Percentiles rank a stretch among this genome's conserved stretches.
Conservation (phyloP, 2,113 vertebrate species). For the Oophaga pumilio region DNA sequence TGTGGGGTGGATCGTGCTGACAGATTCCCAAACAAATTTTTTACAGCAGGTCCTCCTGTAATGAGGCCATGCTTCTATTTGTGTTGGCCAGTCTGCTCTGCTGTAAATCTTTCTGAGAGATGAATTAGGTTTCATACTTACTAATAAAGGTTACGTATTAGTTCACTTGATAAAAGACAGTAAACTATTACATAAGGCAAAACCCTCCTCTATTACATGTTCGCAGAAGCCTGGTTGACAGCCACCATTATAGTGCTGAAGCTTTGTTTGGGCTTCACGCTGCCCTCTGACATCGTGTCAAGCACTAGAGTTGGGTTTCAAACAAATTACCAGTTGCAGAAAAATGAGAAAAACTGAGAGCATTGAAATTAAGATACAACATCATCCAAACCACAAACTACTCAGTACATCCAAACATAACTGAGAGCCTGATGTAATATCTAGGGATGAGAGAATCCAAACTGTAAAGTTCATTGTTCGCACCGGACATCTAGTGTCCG, state of each 20-base stretch:
- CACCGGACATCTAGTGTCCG: too few species aligned
- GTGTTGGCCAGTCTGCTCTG: too few species aligned
- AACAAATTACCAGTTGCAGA: background rate
- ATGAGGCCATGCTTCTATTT: too few species aligned
- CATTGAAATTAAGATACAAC: background rate
- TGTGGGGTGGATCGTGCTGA: too few species aligned
- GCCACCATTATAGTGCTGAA: background rate
- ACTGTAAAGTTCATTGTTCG: too few species aligned
- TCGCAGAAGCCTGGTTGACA: background rate
- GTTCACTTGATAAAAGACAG: background rate
- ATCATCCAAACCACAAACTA: background rate
- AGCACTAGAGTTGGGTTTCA: background rate
- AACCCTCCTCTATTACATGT: background rate
- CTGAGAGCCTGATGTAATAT: too few species aligned
- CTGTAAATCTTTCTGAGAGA: too few species aligned
- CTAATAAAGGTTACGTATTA: too few species aligned
- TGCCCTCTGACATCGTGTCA: slow-evolving; percentile 12
- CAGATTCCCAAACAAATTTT: too few species aligned
- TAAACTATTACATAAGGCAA: background rate
- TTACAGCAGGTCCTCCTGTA: too few species aligned
- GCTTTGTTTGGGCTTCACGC: background rate
- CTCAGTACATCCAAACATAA: background rate
- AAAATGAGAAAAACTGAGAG: background rate
- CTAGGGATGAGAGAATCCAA: too few species aligned
- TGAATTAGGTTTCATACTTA: too few species aligned